Base-by-base conservation (phyloP, 2,797 vertebrate species). In the Melanogrammus aeglefinus region DNA sequence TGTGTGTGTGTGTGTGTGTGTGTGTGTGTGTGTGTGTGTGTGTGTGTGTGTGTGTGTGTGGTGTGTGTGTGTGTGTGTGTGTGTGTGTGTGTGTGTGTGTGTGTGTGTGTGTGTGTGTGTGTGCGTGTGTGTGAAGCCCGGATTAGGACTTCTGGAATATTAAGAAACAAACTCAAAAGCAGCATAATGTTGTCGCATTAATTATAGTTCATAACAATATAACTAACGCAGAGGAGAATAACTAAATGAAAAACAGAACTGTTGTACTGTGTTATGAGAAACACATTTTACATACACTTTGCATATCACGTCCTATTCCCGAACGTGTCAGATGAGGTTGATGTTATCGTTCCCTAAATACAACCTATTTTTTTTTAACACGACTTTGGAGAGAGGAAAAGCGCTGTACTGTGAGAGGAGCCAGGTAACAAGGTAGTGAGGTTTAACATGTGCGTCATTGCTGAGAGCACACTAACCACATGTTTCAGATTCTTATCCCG, bases 401-500 rank as follows among this genome's bases (percentile, higher is more conserved):
- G 10, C 24, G 71, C 16, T 6, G 44, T 71, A 73, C 41, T 31
- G 77, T 31, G 69, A 4, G 7, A n/a, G 21, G 38, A 72, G 31
- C 72, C 76, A 47, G 75, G 24, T 47, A 36, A 77, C n/a, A 79
- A n/a, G 18, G 63, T 76, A 10, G 5, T 75, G 18, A 36, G 80
- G 73, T 75, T 77, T 86, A 38, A 74, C 66, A 8, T 16, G 63
- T 81, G 69, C 69, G 75, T 89, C 83, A 83, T 75, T 74, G 38
- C 71, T 72, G 74, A 76, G 84, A 72, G 71, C 78, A 79, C 21
- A 33, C 77, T 82, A 78, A 81, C 79, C 0, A 18, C 75, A 4
- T 74, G 75, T 84, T 86, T 86, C 44, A 81, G 73, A 90, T 90
- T 86, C 80, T 57, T 83, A 80, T 84, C 76, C 8, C 63, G n/a